Evolutionary conservation across 2,888 invertebrate species (phyloP).

Genomic region (Cryptus armator): DNA sequence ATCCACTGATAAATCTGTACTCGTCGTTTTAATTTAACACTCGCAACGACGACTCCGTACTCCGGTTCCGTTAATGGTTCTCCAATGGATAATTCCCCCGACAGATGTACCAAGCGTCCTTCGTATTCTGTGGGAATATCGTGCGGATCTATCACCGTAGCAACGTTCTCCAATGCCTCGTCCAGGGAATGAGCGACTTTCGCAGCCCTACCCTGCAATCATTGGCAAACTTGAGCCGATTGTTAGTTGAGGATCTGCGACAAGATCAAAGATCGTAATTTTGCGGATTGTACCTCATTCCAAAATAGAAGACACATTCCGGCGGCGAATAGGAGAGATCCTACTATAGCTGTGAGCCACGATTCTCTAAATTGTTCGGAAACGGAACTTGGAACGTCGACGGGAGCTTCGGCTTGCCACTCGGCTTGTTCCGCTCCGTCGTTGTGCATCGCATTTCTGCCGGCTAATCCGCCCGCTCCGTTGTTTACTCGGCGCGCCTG

Average conservation of each 20-base stretch:
- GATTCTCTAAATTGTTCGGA: constrained; percentile 88
- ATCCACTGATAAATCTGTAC: constrained; percentile 98
- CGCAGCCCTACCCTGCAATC: constrained; percentile 90
- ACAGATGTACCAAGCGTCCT: constrained; percentile 91
- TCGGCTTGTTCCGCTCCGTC: constrained; percentile 41
- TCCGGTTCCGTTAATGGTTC: constrained; percentile 95
- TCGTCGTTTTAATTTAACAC: constrained; percentile 93
- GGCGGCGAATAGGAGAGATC: constrained; percentile 88
- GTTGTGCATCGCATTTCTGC: constrained; percentile 71
- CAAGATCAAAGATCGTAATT: not conserved
- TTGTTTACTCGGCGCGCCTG: constrained; percentile 68
- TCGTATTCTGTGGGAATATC: constrained; percentile 88
- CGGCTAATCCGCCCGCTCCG: constrained; percentile 72
- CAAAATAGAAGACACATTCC: constrained; percentile 92
- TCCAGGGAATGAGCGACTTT: constrained; percentile 92
- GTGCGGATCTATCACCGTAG: constrained; percentile 85
- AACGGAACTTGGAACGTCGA: constrained; percentile 76
- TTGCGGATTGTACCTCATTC: constrained; percentile 90
- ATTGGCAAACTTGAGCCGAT: constrained; percentile 35
- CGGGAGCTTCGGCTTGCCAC: constrained; percentile 68
- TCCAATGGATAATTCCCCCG: constrained; percentile 90
- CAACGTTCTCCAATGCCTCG: constrained; percentile 89
- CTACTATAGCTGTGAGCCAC: constrained; percentile 91
- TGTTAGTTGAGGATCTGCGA: not conserved
- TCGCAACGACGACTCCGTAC: constrained; percentile 93